Percentiles rank a stretch among this genome's conserved stretches.
Evolutionary conservation across 2,113 vertebrate species (phyloP).

Genomic region (Syngnathus typhle): DNA sequence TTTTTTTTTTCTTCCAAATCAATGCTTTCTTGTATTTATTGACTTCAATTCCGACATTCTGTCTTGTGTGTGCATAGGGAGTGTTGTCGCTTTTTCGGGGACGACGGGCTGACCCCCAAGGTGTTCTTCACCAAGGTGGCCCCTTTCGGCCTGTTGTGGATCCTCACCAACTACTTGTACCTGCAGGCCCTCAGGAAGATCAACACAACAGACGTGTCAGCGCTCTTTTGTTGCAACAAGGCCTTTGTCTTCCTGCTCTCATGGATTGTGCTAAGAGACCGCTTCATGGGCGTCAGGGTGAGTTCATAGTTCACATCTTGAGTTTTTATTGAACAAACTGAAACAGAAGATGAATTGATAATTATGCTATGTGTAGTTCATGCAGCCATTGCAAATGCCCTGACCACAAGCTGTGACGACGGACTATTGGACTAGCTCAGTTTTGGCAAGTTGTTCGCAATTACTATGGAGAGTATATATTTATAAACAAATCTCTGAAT

Average conservation of each 20-base stretch:
- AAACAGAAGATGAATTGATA: no score
- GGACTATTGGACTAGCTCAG: no score
- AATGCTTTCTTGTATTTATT: not conserved
- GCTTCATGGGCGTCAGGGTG: conserved; percentile 98
- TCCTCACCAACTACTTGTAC: conserved; percentile 97
- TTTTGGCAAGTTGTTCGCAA: not conserved
- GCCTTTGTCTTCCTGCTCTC: conserved; percentile 98
- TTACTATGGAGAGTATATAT: not conserved
- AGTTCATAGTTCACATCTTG: conserved; percentile 52
- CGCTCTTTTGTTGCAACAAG: conserved; percentile 98
- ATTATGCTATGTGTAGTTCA: not conserved
- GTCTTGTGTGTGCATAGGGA: conserved; percentile 73
- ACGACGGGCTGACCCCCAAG: conserved; percentile 90
- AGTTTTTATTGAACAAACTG: no score
- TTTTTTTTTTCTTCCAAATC: not conserved
- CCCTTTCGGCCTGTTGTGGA: conserved; percentile 93
- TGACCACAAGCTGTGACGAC: no score
- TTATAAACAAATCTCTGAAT: not conserved
- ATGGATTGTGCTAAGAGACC: conserved; percentile 96
- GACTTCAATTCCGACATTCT: not conserved
- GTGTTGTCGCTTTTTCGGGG: conserved; percentile 91
- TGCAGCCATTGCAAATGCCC: no score
- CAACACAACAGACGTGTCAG: conserved; percentile 91
- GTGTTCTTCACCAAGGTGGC: conserved; percentile 92
- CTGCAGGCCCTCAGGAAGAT: conserved; percentile 97